These are phyloP conservation scores for Vesta saturnalis DNA, from an alignment of 2,888 invertebrate species.

Conservation along the genomic window DNA sequence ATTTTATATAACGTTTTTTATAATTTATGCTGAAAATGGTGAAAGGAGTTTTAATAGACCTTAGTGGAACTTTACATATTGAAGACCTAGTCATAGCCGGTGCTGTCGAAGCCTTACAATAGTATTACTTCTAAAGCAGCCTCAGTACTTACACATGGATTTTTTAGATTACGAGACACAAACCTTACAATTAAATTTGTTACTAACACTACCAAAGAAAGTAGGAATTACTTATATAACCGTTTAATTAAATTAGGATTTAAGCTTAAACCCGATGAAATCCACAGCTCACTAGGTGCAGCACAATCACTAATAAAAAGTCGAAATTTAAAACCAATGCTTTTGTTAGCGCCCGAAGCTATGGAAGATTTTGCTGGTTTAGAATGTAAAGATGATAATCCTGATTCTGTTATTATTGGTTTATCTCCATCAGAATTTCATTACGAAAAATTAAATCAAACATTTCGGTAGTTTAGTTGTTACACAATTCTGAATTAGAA, in stretches of 20 bases:
- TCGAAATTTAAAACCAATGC: constrained; percentile 72
- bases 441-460: constrained; percentile 76
- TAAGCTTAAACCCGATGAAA: constrained; percentile 70
- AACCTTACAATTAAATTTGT: constrained; percentile 77
- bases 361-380: constrained; percentile 78
- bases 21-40: too few species aligned
- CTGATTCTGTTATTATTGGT: constrained; percentile 81
- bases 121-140: too few species aligned
- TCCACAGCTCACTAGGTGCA: constrained; percentile 81
- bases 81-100: constrained; percentile 75
- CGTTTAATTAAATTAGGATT: constrained; percentile 76
- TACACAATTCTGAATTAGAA: too few species aligned
- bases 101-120: constrained; percentile 74
- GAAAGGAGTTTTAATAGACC: constrained; percentile 75
- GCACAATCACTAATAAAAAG: constrained; percentile 69
- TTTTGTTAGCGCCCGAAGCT: constrained; percentile 77
- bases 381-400: constrained; percentile 60
- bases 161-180: constrained; percentile 66
- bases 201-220: constrained; percentile 89
- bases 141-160: too few species aligned
- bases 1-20: too few species aligned
- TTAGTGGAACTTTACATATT: constrained; percentile 85
- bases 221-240: constrained; percentile 68
- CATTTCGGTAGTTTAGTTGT: constrained; percentile 75
- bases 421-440: constrained; percentile 81